A percentile compares a stretch with the other conserved stretches of the same genome.
Conservation (phyloP, 2,797 vertebrate genomes). For the Aplochiton taeniatus region DNA sequence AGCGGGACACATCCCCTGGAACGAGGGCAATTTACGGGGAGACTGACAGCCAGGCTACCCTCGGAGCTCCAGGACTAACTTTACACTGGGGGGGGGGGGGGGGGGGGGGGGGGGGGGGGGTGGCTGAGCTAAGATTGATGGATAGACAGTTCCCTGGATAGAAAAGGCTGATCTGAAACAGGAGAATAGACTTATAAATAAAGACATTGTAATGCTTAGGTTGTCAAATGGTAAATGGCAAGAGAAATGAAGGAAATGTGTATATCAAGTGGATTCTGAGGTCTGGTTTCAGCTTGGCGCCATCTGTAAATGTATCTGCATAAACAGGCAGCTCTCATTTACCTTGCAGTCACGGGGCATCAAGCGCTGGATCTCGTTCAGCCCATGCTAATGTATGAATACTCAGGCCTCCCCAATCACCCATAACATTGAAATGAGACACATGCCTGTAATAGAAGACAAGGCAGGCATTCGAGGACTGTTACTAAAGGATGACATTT, state of each 20-base stretch:
- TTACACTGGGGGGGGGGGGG: conserved; percentile 32
- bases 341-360: conserved; percentile 65
- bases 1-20: conserved; percentile 61
- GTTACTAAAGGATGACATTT: conserved; percentile 69
- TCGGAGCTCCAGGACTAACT: conserved; percentile 46
- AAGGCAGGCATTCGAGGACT: conserved; percentile 68
- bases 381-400: conserved; percentile 71
- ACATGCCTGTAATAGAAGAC: conserved; percentile 73
- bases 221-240: not conserved
- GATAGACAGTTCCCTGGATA: not conserved
- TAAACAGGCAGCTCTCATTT: conserved; percentile 71
- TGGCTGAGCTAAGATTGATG: conserved; percentile 21
- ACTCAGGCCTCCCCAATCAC: conserved; percentile 71
- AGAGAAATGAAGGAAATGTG: conserved; percentile 6
- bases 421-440: conserved; percentile 77
- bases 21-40: conserved; percentile 65
- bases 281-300: conserved; percentile 40
- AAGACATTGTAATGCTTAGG: no score
- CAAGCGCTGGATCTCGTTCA: conserved; percentile 67
- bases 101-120: conserved; percentile 37
- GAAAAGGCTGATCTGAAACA: no score
- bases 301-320: conserved; percentile 66
- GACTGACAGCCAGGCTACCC: conserved; percentile 65
- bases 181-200: no score
- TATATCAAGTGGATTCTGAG: not conserved